Evolutionary conservation across 2,113 vertebrate genomes (phyloP).

Genomic region (Pungitius pungitius): DNA sequence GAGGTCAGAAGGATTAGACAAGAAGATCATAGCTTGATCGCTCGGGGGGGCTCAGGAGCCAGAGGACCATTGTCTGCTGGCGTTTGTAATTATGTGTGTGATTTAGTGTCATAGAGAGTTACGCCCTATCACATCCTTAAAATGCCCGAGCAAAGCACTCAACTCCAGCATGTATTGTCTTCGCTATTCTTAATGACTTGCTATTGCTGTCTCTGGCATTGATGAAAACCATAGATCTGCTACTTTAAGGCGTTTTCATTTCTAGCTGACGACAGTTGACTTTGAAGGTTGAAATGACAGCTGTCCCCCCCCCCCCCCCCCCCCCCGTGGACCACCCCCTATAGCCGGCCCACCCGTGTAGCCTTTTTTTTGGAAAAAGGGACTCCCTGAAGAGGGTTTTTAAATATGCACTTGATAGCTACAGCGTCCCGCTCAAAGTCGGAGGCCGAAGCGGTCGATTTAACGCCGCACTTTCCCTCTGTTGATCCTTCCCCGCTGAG

Average conservation of each 20-base stretch:
- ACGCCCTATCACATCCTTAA: not conserved
- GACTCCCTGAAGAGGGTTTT: not conserved
- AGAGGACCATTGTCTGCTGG: slow-evolving; percentile 1
- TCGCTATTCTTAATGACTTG: not conserved
- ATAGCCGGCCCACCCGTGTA: not conserved
- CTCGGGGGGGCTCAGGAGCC: slow-evolving; percentile 13
- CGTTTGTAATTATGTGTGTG: not conserved
- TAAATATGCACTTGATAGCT: not conserved
- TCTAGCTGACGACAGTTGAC: not conserved
- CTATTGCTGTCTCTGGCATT: not conserved
- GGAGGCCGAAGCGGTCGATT: not conserved
- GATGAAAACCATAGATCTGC: not conserved
- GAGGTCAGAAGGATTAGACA: slow-evolving; percentile 52
- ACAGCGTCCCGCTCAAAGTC: not conserved
- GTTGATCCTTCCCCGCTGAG: not conserved
- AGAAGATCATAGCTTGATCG: slow-evolving; percentile 43
- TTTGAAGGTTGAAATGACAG: not conserved
- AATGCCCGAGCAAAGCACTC: slow-evolving; percentile 14
- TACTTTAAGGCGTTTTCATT: not conserved
- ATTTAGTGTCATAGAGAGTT: slow-evolving; percentile 4
- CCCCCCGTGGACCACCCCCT: not conserved
- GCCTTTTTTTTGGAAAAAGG: not conserved
- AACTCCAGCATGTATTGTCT: slow-evolving; percentile 9
- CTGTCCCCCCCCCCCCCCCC: not conserved
- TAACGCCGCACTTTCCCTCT: not conserved